Conservation (phyloP, 2,113 vertebrate species). For the Microcebus lehilahytsara region DNA sequence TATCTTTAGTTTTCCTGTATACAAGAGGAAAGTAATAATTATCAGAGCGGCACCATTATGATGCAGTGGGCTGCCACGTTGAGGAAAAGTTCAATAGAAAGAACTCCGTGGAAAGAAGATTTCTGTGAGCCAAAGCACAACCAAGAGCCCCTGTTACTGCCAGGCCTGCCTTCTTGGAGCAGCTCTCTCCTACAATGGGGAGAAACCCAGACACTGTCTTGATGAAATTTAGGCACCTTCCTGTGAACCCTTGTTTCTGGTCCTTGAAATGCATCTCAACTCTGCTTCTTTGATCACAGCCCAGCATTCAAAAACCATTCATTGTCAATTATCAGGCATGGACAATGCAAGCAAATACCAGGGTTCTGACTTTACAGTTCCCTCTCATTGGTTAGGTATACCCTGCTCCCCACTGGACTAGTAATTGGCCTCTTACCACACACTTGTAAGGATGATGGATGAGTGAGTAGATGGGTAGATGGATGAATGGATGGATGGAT, state of each 20-base stretch:
- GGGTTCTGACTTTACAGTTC: not conserved
- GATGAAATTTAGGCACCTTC: not conserved
- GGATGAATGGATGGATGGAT: not conserved
- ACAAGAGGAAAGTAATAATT: not conserved
- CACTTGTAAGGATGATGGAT: not conserved
- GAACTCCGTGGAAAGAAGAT: not conserved
- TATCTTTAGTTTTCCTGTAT: not conserved
- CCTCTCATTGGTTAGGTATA: not conserved
- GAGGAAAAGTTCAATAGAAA: not conserved
- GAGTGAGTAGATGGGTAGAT: not conserved
- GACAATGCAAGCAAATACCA: not conserved
- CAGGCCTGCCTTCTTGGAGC: not conserved
- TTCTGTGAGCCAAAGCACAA: not conserved
- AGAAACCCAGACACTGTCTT: not conserved
- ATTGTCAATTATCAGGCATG: not conserved
- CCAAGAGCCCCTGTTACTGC: not conserved
- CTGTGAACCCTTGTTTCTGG: not conserved
- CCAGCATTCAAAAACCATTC: not conserved
- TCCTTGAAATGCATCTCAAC: not conserved
- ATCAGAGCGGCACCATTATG: not conserved
- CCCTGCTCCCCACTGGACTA: not conserved
- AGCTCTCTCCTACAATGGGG: not conserved
- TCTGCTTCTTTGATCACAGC: not conserved
- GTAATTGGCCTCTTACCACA: not conserved
- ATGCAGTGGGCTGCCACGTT: not conserved